Evolutionary conservation across 2,797 vertebrate species (phyloP), one percentile per base, ranked within the genome.

Genomic region (Pogoniulus pusillus): DNA sequence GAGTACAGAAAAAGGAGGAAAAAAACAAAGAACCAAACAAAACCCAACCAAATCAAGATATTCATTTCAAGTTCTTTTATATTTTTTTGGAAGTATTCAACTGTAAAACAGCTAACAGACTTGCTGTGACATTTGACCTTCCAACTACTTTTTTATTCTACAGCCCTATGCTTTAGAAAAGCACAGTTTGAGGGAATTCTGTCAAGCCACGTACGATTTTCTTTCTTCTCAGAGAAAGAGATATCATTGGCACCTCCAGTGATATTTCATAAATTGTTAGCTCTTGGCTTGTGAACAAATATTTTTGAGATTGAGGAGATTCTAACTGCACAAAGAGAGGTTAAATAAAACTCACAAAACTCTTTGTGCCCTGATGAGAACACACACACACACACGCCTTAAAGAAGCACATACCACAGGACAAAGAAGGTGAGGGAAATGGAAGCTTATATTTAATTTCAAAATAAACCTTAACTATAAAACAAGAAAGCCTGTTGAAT

Each of bases 121-220:
- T 95, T 96, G 65, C 91, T 95, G 82, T 94, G 87, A 94, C 90
- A 94, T 72, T 96, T 96, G 90, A 95, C 94, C 90, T 93, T 96
- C 82, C 85, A 85, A 73, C 57, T 90, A 66, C 89, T 91, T 60
- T n/a, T 91, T 93, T 58, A 76, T 29, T 83, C 26, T 75, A 94
- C 53, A 85, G 78, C 89, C 43, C 76, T 89, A 24, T 37, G 76
- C 49, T 91, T 86, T 85, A 94, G 66, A 83, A 95, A 89, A 92
- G n/a, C 63, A 89, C 19, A 43, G 51, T 93, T 90, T 82, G 77
- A 94, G 69, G 72, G 60, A 94, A 96, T 89, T 96, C 63, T 78
- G 73, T 94, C 92, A 95, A 91, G 59, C 22, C 84, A 32, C 69
- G 62, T 82, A 75, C 85, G 78, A 95, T 82, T 94, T 93, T 34